A percentile compares a stretch with the other conserved stretches of the same genome.
Evolutionary conservation across 2,888 invertebrate genomes (phyloP).

Genomic region (Sarcophaga variegata): DNA sequence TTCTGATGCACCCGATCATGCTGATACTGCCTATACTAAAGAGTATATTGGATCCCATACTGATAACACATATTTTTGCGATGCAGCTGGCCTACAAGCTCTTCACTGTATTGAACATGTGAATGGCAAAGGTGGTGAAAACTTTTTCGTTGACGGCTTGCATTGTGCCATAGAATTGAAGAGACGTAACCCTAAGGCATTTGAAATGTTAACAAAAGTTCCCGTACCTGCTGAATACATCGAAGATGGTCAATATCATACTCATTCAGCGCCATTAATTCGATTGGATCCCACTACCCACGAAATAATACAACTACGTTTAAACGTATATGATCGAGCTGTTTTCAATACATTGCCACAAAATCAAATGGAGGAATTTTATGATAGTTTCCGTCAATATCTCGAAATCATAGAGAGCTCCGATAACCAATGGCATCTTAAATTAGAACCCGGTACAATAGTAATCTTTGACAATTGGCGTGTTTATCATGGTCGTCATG

Average conservation of each 20-base stretch:
- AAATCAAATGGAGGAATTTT: conserved; percentile 84
- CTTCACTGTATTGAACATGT: conserved; percentile 84
- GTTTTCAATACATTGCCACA: conserved; percentile 84
- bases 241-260: conserved; percentile 85
- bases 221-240: conserved; percentile 86
- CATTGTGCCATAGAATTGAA: conserved; percentile 85
- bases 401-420: conserved; percentile 83
- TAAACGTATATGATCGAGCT: conserved; percentile 89
- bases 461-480: conserved; percentile 91
- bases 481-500: conserved; percentile 88
- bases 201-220: conserved; percentile 84
- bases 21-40: conserved; percentile 89
- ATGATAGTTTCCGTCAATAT: conserved; percentile 84
- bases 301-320: conserved; percentile 86
- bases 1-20: conserved; percentile 83
- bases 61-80: conserved; percentile 90
- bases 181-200: conserved; percentile 83
- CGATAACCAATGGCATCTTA: conserved; percentile 84
- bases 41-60: conserved; percentile 87
- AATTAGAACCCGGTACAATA: conserved; percentile 87
- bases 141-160: conserved; percentile 89
- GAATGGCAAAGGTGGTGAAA: conserved; percentile 87
- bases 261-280: conserved; percentile 84
- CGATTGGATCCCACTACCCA: conserved; percentile 83
- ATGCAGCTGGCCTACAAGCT: conserved; percentile 87